A percentile compares a stretch with the other conserved stretches of the same genome.
These are phyloP conservation scores for Anarhynchus alexandrinus DNA, from an alignment of 2,113 vertebrate species.

Conservation along the genomic window DNA sequence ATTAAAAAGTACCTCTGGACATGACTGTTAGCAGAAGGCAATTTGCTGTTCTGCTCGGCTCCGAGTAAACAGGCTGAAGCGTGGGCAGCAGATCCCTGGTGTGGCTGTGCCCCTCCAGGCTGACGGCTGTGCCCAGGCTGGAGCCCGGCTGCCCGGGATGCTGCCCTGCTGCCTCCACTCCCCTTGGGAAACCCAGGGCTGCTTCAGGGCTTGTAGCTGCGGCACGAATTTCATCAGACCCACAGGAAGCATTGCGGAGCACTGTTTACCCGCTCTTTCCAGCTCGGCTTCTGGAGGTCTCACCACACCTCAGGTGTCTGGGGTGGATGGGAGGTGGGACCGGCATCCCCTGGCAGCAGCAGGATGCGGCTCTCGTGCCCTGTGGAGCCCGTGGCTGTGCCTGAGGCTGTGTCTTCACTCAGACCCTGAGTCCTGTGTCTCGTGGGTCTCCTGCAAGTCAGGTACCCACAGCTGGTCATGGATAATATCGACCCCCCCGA, in stretches of 20 bases:
- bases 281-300: not conserved
- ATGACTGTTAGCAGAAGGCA: not conserved
- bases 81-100: rapidly evolving
- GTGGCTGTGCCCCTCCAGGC: not conserved
- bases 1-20: not conserved
- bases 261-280: not conserved
- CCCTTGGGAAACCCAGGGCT: not conserved
- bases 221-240: rapidly evolving
- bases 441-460: not conserved
- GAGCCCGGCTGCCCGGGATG: not conserved
- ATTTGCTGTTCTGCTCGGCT: not conserved
- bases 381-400: not conserved
- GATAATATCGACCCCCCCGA: not conserved
- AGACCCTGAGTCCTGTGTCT: not conserved
- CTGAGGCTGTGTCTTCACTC: not conserved
- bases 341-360: not conserved
- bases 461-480: not conserved
- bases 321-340: not conserved
- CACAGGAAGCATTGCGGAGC: not conserved
- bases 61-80: not conserved
- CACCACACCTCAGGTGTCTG: rapidly evolving
- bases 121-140: not conserved
- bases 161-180: not conserved
- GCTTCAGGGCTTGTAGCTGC: not conserved
- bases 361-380: not conserved